Base-by-base conservation (phyloP, 2,113 vertebrate species). In the Tiliqua scincoides region DNA sequence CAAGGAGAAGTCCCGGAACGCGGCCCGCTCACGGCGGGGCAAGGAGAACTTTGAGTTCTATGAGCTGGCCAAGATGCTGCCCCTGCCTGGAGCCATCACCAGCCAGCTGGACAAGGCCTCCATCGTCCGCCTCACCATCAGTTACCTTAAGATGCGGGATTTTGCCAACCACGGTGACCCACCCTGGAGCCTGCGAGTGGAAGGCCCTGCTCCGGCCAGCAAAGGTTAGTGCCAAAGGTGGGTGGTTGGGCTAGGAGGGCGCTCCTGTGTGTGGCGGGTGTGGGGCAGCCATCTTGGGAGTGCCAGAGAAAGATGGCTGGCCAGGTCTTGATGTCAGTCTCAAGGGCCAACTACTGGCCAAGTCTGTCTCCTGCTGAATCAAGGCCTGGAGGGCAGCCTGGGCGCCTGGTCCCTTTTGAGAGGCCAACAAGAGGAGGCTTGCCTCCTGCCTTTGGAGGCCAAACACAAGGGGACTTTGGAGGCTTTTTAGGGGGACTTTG, bases 1-100 rank as follows among this genome's bases (percentile, higher is more conserved):
- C 78, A 98, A 98, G 94, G 98, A 98, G 94, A 98, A 98, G 92
- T 98, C 98, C 74, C 97, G 98, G 12, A 98, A 98, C 93, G 98
- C 98, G 0, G 98, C 98, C n/a, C 98, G 98, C 76, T 98, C 98
- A 2, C 96, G 98, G 10, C 96, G 98, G 27, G 98, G 98, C 30
- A 98, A 98, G 91, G 98, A 98, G 91, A 98, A 98, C 91, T 98
- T 98, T 18, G 98, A 98, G 96, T 98, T 98, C 94, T 98, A 98
- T 14, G 98, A 98, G 93, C 93, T 98, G 95, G 98, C 98, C 74
- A 98, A 98, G 95, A 97, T 98, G 96, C 92, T 98, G 84, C 98
- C 98, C 2, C 93, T 98, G 82, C 98, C 98, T 0, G 97, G 98
- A 0, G 98, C 98, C 93, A 98, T 98, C 95, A 98, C 97, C 63